Evolutionary conservation across 1,140 invertebrate species (phyloP), one percentile per base, ranked within the genome.

Genomic region (Drosophila hydei): DNA sequence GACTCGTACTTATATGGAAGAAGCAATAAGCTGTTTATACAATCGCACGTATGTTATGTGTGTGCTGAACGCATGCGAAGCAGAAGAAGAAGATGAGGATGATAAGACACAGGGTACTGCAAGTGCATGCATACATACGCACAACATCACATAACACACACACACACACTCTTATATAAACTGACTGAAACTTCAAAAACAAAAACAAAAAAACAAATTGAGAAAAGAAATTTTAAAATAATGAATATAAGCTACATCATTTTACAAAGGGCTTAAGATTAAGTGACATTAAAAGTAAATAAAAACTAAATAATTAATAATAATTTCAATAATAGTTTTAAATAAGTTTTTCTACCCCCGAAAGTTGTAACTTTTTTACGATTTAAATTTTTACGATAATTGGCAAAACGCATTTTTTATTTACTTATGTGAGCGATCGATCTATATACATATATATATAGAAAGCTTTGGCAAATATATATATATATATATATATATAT

Each of bases 341-440:
- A 72, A 87, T 88, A 88, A 83, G 83, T 87, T 87, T 87, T 87
- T 87, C 83, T 87, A 87, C 83, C 78, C 83, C 83, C 78, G 50
- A 65, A 45, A 72, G 61, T 75, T 88, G 83, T 88, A 83, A 88
- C 78, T 73, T 88, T 88, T 88, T 88, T 88, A 88, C 72, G 67
- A 73, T 79, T 79, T 73, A 79, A 79, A 67, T 71, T 84, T 33
- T 89, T 71, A 79, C 51, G 69, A 67, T 78, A 78, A 87, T 87
- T 87, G 83, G 83, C 83, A 78, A 75, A 75, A 64, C 54, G 75
- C 72, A 87, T 70, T 69, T 85, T 87, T 87, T 62, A 19, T 48
- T 23, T 19, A 76, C 38, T 33, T 18, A 65, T 77, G 64, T 45
- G 11, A 52, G 27, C 43, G 5, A 42, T 4, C 51, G 21, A 18